Evolutionary conservation across 2,797 vertebrate genomes (phyloP), one percentile per base, ranked within the genome.

Genomic region (Gephyroberyx darwinii): DNA sequence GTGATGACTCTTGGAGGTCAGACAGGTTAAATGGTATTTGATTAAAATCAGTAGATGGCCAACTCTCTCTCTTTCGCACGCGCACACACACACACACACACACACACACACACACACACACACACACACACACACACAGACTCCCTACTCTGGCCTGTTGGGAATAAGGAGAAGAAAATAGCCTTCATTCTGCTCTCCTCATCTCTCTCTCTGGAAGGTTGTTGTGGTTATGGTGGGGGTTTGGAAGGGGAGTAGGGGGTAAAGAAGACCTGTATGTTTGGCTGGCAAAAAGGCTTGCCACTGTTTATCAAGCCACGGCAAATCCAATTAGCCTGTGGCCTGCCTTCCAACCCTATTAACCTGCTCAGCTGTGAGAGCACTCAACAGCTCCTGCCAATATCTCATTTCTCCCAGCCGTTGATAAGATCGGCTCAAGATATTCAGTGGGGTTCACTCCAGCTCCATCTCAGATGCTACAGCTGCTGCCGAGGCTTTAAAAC

Each of bases 271-370:
- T 86, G 89, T 86, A 74, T 92, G 91, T 92, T 93, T 92, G 90
- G 88, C 86, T 91, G 88, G 85, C 77, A 91, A 94, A 78, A 92
- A 90, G 90, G 89, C 93, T 95, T 92, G 93, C 94, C 93, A 93
- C 94, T 96, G 95, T 97, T 96, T 96, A 96, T 96, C 95, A 95
- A 96, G 94, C 93, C 93, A 92, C 92, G 90, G 95, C 95, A 97
- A 98, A 99, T 98, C 96, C 96, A 98, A 98, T 99, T 98, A 99
- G 96, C 95, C 92, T 87, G 93, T 92, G 94, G 96, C 95, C 96
- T 93, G 91, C 94, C 96, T 95, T 94, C 95, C 94, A 94, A 96
- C 96, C 96, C 94, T 96, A 96, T 97, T 96, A 98, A 96, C 96
- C 96, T 93, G 95, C 96, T 96, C 95, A 93, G 96, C 95, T 95